phyloP scores from a whole-genome alignment of 2,113 vertebrate genomes.

The Psittacus erithacus region DNA sequence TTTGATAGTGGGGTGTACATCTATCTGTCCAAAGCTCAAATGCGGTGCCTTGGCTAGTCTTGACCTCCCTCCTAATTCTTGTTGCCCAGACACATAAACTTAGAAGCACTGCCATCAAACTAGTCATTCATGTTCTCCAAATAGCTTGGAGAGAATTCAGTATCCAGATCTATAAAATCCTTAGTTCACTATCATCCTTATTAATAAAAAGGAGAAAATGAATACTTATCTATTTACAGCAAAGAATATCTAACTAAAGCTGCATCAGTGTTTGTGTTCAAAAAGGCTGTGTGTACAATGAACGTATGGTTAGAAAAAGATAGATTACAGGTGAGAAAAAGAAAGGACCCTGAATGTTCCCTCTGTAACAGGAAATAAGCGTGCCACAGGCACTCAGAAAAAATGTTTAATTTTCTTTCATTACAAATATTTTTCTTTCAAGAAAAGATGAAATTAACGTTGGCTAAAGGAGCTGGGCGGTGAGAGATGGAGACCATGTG shows the following conservation, averaged over 20 bases:
- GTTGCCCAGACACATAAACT: background rate
- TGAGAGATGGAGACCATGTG: background rate
- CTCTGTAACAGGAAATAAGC: background rate
- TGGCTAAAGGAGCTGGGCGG: background rate
- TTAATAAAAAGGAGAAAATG: background rate
- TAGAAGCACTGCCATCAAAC: background rate
- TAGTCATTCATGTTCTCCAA: background rate
- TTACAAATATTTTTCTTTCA: constrained; percentile 37
- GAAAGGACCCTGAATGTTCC: background rate
- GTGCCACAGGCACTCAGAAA: background rate
- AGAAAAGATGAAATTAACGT: background rate
- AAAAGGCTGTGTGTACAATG: background rate
- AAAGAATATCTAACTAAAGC: background rate
- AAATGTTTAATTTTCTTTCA: constrained; percentile 5
- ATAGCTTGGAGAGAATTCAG: background rate
- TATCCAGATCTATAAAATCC: background rate
- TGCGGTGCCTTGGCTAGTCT: background rate
- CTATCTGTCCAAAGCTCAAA: background rate
- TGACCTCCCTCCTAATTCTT: background rate
- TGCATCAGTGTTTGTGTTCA: background rate
- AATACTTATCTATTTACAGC: background rate
- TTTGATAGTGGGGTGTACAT: background rate
- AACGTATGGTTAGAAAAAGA: background rate
- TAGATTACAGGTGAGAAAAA: constrained; percentile 21
- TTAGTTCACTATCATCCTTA: background rate